Evolutionary conservation across 2,113 vertebrate species (phyloP).

Genomic region (Salvelinus fontinalis): DNA sequence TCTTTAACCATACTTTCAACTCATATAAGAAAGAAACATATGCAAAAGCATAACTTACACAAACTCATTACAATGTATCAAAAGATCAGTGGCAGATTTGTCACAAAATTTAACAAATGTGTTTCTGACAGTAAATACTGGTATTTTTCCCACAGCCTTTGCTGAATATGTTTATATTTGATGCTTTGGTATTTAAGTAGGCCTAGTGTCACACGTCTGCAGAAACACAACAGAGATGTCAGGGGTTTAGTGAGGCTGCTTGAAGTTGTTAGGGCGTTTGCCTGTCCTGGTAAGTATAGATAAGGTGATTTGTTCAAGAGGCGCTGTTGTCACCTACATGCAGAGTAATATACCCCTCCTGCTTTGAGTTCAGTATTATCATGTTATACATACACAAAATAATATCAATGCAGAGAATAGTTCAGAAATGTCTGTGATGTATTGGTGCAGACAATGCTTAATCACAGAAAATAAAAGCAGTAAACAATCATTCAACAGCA

Average conservation of each 20-base stretch:
- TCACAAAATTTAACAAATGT: background rate
- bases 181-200: background rate
- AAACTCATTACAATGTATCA: too few species aligned
- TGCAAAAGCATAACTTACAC: too few species aligned
- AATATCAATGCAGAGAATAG: conserved; percentile 5
- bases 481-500: conserved; percentile 8
- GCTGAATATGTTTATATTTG: background rate
- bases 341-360: conserved; percentile 13
- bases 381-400: conserved; percentile 9
- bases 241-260: too few species aligned
- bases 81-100: too few species aligned
- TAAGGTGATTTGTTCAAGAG: conserved; percentile 14
- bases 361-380: conserved; percentile 3
- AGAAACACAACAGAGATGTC: background rate
- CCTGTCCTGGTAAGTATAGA: conserved; percentile 20
- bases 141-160: background rate
- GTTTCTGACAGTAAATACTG: background rate
- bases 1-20: too few species aligned
- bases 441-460: background rate
- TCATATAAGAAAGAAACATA: too few species aligned
- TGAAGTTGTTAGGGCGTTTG: conserved; percentile 4
- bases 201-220: background rate
- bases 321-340: too few species aligned
- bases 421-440: background rate
- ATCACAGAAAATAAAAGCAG: background rate